Evolutionary conservation across 2,113 vertebrate species (phyloP).

Genomic region (Aphyosemion australe): DNA sequence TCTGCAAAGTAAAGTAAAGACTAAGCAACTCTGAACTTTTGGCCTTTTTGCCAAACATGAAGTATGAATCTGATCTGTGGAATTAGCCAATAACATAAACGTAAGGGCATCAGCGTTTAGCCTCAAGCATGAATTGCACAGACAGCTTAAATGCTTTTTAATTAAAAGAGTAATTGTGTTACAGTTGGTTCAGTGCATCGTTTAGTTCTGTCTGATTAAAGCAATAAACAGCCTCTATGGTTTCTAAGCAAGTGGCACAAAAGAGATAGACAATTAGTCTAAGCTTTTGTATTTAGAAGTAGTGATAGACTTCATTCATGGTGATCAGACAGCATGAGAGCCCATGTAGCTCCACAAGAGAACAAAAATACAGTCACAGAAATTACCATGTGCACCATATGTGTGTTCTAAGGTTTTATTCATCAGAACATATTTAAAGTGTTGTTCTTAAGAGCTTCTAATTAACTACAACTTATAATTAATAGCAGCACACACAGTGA

Average conservation of each 20-base stretch:
- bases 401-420: no score
- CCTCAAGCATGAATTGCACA: no score
- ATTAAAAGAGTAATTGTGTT: conserved; percentile 66
- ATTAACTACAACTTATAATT: no score
- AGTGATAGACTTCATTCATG: not conserved
- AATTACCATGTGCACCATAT: no score
- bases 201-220: conserved; percentile 56
- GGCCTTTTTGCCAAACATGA: not conserved
- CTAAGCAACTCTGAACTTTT: no score
- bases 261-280: not conserved
- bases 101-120: conserved; percentile 46
- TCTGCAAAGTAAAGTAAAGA: not conserved
- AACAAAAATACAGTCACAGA: not conserved
- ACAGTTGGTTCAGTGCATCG: conserved; percentile 64
- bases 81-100: conserved; percentile 51
- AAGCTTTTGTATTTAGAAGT: not conserved
- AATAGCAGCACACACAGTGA: no score
- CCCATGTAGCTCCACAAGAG: not conserved
- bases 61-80: conserved; percentile 43
- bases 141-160: conserved; percentile 31
- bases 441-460: no score
- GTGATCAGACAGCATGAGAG: not conserved
- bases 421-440: no score
- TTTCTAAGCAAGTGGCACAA: conserved; percentile 25
- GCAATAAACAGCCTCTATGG: conserved; percentile 31